Percentiles rank a stretch among this genome's conserved stretches.
Conservation (phyloP, 1,140 invertebrate species). For the Thaumatotibia leucotreta region DNA sequence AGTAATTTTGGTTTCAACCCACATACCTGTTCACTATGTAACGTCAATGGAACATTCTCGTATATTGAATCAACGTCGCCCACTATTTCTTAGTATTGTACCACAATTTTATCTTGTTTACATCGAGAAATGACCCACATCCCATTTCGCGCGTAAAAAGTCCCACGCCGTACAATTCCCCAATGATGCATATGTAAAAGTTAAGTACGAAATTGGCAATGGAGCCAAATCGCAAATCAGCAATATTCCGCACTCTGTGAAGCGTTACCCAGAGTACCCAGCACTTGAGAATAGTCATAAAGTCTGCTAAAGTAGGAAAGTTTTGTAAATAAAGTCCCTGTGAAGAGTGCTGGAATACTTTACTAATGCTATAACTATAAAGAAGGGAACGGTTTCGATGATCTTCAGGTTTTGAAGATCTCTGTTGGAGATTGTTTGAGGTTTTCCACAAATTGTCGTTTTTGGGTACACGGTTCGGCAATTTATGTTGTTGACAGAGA, state of each 20-base stretch:
- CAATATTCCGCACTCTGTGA: not conserved
- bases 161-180: not conserved
- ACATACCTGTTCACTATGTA: no score
- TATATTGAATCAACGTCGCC: no score
- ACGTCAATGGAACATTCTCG: no score
- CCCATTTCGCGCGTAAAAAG: no score
- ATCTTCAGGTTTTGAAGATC: not conserved
- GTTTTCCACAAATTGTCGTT: not conserved
- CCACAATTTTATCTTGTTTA: not conserved
- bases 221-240: constrained; percentile 1
- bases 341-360: not conserved
- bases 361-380: not conserved
- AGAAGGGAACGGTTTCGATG: not conserved
- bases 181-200: not conserved
- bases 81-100: no score
- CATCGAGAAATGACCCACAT: not conserved
- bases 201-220: constrained; percentile 5
- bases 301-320: not conserved
- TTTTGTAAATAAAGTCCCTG: not conserved
- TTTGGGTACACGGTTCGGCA: not conserved
- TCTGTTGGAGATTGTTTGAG: not conserved
- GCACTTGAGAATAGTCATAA: not conserved
- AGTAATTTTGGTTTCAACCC: no score
- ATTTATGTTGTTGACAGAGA: no score
- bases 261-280: not conserved